Evolutionary conservation across 2,888 invertebrate genomes (phyloP), one percentile per base, ranked within the genome.

Genomic region (Drosophila neonasuta): DNA sequence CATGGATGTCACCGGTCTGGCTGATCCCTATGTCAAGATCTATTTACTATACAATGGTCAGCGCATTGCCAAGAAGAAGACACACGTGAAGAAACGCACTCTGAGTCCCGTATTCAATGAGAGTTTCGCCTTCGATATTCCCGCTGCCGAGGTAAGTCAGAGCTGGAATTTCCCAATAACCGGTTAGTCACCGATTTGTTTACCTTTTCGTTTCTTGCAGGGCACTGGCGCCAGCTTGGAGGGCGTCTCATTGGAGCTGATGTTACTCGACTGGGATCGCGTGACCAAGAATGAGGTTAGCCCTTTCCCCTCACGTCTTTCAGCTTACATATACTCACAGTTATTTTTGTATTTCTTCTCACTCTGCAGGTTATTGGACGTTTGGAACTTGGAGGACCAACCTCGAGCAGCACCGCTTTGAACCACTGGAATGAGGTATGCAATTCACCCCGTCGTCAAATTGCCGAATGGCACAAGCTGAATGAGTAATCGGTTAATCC

Each of bases 381-480:
- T 84, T 93, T 99, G 91, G 97, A 98, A 91, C 93, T 99, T 77
- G 99, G 99, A 50, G 96, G 96, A 39, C 92, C 94, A 52, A 95
- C 95, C 85, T 94, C 95, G 64, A 93, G 93, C 66, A 96, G 96
- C 79, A 94, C 96, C 70, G 96, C 97, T 55, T 92, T 96, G 17
- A 97, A 96, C 89, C 99, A 99, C 92, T 99, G 99, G 99, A 96
- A 96, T 89, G 98, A 99, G 92, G 98, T 99, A 80, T 96, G 97
- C 92, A 97, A 96, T 90, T 98, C 98, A 79, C 98, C 99, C 55
- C 94, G 98, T 82, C 95, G 99, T 77, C 99, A 99, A 93, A 98
- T 99, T 90, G 99, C 99, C 76, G 98, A 99, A 92, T 99, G 99
- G 99, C 99, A 99, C 93, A 98, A 98, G 92, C 93, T 99, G 86